Conservation (phyloP, 1,140 invertebrate species). For the Anthonomus grandis region DNA sequence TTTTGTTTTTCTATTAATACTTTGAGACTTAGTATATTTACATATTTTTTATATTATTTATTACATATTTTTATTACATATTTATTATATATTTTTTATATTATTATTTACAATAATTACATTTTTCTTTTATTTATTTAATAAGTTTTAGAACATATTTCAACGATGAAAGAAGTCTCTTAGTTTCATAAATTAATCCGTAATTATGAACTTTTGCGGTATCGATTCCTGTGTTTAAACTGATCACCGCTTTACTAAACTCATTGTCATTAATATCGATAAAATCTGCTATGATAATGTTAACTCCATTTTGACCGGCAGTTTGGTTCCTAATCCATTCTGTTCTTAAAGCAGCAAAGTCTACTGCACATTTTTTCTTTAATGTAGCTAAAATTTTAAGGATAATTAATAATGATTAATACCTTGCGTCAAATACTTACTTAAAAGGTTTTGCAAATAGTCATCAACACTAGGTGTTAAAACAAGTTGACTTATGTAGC, state of each 20-base stretch:
- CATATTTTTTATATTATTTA: no score
- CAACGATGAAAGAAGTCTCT: no score
- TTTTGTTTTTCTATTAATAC: no score
- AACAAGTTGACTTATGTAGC: conserved; percentile 76
- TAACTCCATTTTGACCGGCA: conserved; percentile 52
- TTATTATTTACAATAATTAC: no score
- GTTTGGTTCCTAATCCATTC: conserved; percentile 54
- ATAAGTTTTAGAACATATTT: no score
- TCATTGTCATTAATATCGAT: conserved; percentile 54
- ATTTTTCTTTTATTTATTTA: no score
- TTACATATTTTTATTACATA: no score
- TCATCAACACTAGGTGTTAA: conserved; percentile 65
- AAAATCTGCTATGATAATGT: conserved; percentile 62
- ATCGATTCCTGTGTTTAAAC: conserved; percentile 53
- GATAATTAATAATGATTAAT: background rate
- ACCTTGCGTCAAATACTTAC: no score
- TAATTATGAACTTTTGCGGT: no score
- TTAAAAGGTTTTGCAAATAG: conserved; percentile 51
- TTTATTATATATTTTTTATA: no score
- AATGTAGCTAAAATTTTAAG: conserved; percentile 41
- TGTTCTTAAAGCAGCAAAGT: conserved; percentile 53
- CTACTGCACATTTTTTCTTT: conserved; percentile 51
- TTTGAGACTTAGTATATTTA: no score
- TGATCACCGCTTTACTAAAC: conserved; percentile 56
- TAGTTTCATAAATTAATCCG: no score